Conservation (phyloP, 2,113 vertebrate genomes). For the Acrocephalus arundinaceus region DNA sequence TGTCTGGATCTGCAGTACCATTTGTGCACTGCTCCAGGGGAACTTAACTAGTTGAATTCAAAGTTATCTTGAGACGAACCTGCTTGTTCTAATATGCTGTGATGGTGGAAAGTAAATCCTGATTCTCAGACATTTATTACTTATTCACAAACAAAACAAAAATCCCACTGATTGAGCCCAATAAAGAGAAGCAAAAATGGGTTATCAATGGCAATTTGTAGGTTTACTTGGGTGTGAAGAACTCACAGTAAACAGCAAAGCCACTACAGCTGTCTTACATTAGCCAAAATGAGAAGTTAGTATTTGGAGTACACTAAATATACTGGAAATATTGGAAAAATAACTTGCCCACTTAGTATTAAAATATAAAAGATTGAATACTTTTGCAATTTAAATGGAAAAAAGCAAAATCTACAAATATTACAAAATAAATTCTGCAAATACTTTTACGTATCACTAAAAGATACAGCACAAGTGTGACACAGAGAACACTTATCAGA, state of each 20-base stretch:
- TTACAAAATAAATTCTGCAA: background rate
- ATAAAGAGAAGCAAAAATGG: background rate
- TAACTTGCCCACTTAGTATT: background rate
- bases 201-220: background rate
- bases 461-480: background rate
- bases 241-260: background rate
- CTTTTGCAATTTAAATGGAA: background rate
- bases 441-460: background rate
- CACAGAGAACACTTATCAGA: background rate
- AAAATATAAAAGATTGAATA: background rate
- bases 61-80: background rate
- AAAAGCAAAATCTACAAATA: background rate
- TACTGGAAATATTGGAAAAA: background rate
- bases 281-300: background rate
- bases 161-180: background rate
- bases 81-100: background rate
- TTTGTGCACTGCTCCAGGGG: background rate
- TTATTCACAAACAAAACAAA: background rate
- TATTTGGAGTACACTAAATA: background rate
- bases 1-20: background rate
- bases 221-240: background rate
- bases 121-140: background rate
- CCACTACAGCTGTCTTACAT: background rate
- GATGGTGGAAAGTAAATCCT: background rate
- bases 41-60: background rate